These are phyloP conservation scores for Drosophila quinaria DNA, from an alignment of 2,888 invertebrate species.

Conservation along the genomic window DNA sequence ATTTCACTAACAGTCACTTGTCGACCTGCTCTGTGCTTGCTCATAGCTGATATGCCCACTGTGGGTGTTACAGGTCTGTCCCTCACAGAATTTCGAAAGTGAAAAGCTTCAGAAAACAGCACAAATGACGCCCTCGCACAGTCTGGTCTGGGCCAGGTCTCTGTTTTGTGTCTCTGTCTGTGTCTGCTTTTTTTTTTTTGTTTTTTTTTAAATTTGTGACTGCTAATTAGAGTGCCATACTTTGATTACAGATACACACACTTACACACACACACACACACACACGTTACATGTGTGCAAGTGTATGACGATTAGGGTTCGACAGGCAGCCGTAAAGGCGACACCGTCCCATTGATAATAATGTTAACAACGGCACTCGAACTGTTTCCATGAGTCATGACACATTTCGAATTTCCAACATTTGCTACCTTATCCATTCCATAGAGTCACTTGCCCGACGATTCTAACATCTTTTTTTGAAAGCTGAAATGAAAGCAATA, in stretches of 20 bases:
- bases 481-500: background rate
- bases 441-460: background rate
- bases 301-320: slow-evolving; percentile 28
- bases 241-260: slow-evolving; percentile 49
- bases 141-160: background rate
- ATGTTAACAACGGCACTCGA: slow-evolving; percentile 22
- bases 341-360: slow-evolving; percentile 39
- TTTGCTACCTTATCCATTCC: background rate
- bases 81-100: slow-evolving; percentile 52
- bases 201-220: slow-evolving; percentile 29
- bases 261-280: background rate
- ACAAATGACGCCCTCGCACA: slow-evolving; percentile 27
- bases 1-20: too few species aligned
- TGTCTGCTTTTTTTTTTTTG: slow-evolving; percentile 6
- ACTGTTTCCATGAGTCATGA: slow-evolving; percentile 31
- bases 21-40: background rate
- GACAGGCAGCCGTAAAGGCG: slow-evolving; percentile 37
- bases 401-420: slow-evolving; percentile 4
- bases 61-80: background rate
- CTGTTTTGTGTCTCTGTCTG: slow-evolving; percentile 4
- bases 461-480: background rate
- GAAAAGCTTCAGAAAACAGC: slow-evolving; percentile 49
- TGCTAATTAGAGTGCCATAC: slow-evolving; percentile 70
- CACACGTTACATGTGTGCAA: slow-evolving; percentile 1
- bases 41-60: slow-evolving; percentile 20